A percentile compares a stretch with the other conserved stretches of the same genome.
These are phyloP conservation scores for Philereme vetulata DNA, from an alignment of 2,888 invertebrate species.

Conservation along the genomic window DNA sequence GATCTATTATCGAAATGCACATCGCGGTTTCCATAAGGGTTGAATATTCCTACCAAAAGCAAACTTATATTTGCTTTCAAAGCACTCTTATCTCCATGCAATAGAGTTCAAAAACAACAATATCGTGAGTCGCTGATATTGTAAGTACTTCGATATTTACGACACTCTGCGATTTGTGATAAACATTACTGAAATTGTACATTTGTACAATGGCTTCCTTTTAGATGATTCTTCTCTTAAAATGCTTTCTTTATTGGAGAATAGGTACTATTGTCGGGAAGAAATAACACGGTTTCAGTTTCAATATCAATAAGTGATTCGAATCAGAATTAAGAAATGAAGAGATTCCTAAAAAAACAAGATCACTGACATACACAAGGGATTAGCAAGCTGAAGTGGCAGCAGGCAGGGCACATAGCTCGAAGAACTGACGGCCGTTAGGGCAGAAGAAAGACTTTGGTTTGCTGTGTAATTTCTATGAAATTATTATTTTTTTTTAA, in stretches of 20 bases:
- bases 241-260: not conserved
- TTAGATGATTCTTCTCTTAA: constrained; percentile 28
- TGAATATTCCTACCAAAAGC: constrained; percentile 62
- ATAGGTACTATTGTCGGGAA: not conserved
- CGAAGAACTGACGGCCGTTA: no score
- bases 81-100: constrained; percentile 7
- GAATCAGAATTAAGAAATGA: no score
- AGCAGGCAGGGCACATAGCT: no score
- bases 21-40: constrained; percentile 77
- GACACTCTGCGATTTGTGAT: constrained; percentile 50
- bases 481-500: no score
- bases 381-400: no score
- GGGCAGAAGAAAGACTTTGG: no score
- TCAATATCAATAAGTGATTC: no score
- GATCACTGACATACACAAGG: no score
- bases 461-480: no score
- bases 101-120: constrained; percentile 36
- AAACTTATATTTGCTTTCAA: constrained; percentile 30
- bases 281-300: not conserved
- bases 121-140: constrained; percentile 1
- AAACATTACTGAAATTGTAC: constrained; percentile 69
- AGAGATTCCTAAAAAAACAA: no score
- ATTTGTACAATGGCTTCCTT: constrained; percentile 40
- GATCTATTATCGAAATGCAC: constrained; percentile 77
- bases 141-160: constrained; percentile 57